Evolutionary conservation across 2,888 invertebrate species (phyloP), one percentile per base, ranked within the genome.

Genomic region (Oligia latruncula): DNA sequence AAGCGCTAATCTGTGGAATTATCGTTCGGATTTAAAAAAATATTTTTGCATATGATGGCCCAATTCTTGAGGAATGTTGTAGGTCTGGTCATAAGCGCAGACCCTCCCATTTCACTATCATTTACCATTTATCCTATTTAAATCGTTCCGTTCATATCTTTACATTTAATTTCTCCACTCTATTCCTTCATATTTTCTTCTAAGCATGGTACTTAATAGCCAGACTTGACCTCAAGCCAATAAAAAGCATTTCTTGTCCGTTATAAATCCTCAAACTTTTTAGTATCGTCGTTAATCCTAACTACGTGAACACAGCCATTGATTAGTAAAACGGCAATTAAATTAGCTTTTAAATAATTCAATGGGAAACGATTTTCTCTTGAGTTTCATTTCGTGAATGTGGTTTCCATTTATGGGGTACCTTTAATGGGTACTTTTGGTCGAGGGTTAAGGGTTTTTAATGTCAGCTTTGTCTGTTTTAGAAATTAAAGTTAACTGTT

Each of bases 321-420:
- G 29, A 70, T 71, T 74, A 71, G 62, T 40, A 68, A 68, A 72
- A 62, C 74, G 20, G 71, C 60, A 75, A 72, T 80, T 29, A 74
- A 79, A 72, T 68, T 40, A 55, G 23, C 85, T 71, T 49, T 60
- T 74, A 67, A 46, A 17, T 40, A 72, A 71, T 75, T 64, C 46
- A 43, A 77, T 60, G 65, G 68, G 17, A n/a, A 46, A 46, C 23
- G n/a, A n/a, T 72, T 85, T 83, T 84, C 84, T 71, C 78, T 23
- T 4, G n/a, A 52, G 49, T 70, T 70, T 83, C 29, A 58, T 67
- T 83, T 71, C 58, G n/a, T 20, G 43, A 81, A 62, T 60, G 60
- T 43, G 23, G 35, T 74, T 43, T 43, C 15, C 29, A n/a, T 71
- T 52, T 66, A 71, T 64, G 17, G n/a, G 11, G 3, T 15, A 23